A percentile compares a stretch with the other conserved stretches of the same genome.
Conservation (phyloP, 2,113 vertebrate species). For the Laticauda colubrina region DNA sequence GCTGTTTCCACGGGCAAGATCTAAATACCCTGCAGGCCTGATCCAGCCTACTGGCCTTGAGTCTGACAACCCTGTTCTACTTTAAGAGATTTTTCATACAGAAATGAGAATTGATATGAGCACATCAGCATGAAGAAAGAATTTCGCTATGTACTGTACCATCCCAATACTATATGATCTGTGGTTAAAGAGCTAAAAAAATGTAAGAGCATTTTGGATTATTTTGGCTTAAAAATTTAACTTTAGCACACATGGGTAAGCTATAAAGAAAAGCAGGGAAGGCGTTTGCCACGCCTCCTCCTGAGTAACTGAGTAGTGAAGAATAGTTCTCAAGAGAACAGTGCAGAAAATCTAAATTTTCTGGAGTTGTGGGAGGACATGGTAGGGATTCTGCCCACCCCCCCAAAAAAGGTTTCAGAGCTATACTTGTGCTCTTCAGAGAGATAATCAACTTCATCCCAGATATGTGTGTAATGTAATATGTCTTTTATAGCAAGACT, state of each 20-base stretch:
- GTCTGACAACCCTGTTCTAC: no score
- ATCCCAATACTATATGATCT: background rate
- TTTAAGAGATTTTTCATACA: background rate
- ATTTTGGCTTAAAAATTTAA: background rate
- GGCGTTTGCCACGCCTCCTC: background rate
- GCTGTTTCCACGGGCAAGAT: no score
- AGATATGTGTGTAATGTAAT: background rate
- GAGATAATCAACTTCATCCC: background rate
- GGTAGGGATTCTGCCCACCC: background rate
- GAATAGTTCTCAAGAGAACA: background rate
- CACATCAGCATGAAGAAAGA: background rate
- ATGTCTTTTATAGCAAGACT: background rate
- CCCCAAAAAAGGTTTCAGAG: background rate
- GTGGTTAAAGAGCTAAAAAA: background rate
- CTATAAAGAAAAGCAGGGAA: background rate
- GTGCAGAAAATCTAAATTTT: background rate
- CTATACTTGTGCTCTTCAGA: background rate
- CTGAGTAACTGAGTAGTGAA: background rate
- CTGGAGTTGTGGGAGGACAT: background rate
- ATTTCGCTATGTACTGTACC: background rate
- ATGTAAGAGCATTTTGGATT: background rate
- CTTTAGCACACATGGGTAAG: background rate
- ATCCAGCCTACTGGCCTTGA: no score
- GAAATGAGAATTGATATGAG: background rate
- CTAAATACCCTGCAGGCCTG: no score